Percentiles rank a stretch among this genome's conserved stretches.
Evolutionary conservation across 1,140 invertebrate genomes (phyloP).

Genomic region (Diprion similis): DNA sequence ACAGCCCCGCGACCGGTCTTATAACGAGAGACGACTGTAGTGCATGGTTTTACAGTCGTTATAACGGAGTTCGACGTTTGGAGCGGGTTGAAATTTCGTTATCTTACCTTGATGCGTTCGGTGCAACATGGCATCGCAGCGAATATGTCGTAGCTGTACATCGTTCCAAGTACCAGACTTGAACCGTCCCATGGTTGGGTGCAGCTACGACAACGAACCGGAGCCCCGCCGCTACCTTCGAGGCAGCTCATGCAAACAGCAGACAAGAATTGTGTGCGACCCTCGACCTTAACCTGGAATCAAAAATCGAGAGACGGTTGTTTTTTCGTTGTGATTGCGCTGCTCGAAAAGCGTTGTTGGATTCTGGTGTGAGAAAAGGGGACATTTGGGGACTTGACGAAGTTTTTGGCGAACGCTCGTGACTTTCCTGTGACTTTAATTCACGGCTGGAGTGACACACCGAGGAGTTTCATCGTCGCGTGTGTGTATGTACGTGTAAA

Average conservation of each 20-base stretch:
- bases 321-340: no score
- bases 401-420: no score
- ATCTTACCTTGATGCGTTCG: conserved; percentile 85
- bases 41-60: no score
- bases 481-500: neutral
- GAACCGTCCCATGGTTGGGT: conserved; percentile 90
- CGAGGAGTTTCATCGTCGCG: neutral
- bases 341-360: no score
- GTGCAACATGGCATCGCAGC: conserved; percentile 95
- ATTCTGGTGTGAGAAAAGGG: neutral
- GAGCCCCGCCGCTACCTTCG: conserved; percentile 76
- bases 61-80: no score
- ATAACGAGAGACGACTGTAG: no score
- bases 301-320: conserved; percentile 28
- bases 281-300: conserved; percentile 85
- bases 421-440: neutral
- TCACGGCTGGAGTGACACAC: no score
- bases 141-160: conserved; percentile 98
- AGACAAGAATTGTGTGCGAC: conserved; percentile 87
- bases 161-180: conserved; percentile 90
- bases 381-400: neutral
- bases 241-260: conserved; percentile 93
- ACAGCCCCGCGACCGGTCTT: no score
- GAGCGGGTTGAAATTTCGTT: no score
- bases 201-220: conserved; percentile 77